Base-by-base conservation (phyloP, 2,113 vertebrate genomes). In the Lethenteron reissneri region DNA sequence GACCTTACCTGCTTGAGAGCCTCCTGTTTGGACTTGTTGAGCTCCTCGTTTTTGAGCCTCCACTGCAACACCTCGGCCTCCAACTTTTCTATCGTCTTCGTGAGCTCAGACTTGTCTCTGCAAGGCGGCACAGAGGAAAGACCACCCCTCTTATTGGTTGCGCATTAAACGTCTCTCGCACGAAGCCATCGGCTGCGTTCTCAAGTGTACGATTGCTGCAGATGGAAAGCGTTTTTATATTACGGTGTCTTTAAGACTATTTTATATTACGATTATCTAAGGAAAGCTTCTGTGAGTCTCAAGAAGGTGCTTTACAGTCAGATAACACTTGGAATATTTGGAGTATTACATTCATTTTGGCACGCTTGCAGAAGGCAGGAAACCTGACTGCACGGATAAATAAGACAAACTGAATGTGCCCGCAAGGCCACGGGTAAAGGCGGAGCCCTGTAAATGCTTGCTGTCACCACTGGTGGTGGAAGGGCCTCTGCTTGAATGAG, bases 41-140 rank as follows among this genome's bases (percentile, higher is more conserved):
- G 84, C 74, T 97, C 94, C 75, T 99, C 91, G 0, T 90, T 90
- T 78, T 99, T 99, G 73, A 90, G 81, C 79, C 94, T 97, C 92
- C 90, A 95, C 73, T 95, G 89, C 79, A 82, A 88, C 73, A 97
- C 83, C 59, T 99, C 94, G 0, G 80, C 80, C 79, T 97, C 94
- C 78, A 99, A 83, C 76, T 89, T 92, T 81, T 96, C 91, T 0
- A 99, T 96, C 81, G 73, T 90, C 78, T 85, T 94, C 78, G 85
- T 87, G 74, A 99, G 83, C 0, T 84, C 79, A 68, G 87, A 81
- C 75, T 99, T 99, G 81, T 99, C 92, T 79, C 94, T 96, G 78
- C 57, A 10, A n/a, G 76, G 73, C 75, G 70, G 75, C 9, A 72
- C 9, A 72, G 13, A 58, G 15, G 3, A 56, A 69, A 56, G 3